phyloP scores from a whole-genome alignment of 2,888 invertebrate genomes.

The Ectemnius lituratus region DNA sequence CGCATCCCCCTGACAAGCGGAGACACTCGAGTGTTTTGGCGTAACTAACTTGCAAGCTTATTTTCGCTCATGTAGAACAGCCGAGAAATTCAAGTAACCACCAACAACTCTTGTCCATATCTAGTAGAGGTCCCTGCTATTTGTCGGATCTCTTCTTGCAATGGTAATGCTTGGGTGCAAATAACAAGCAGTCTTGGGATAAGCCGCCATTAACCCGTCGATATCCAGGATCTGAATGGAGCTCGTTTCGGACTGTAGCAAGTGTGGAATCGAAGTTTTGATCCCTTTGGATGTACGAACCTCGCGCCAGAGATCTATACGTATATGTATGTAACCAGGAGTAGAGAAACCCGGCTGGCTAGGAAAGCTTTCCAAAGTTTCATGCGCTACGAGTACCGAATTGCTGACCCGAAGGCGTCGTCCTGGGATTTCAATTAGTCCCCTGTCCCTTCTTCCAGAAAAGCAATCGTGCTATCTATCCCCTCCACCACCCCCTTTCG shows the following conservation, averaged over 20 bases:
- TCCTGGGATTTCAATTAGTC: constrained; percentile 73
- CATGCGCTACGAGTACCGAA: constrained; percentile 60
- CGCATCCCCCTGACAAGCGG: background rate
- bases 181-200: constrained; percentile 32
- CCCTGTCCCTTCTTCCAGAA: constrained; percentile 62
- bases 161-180: background rate
- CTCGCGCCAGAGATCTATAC: constrained; percentile 37
- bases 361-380: constrained; percentile 55
- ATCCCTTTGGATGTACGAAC: constrained; percentile 45
- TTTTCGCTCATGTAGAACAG: background rate
- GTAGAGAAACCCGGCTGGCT: background rate
- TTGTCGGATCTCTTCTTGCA: background rate
- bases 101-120: too few species aligned
- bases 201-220: constrained; percentile 48
- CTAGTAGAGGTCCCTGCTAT: too few species aligned
- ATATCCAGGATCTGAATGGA: constrained; percentile 47
- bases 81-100: background rate
- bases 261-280: constrained; percentile 51
- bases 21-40: constrained; percentile 2
- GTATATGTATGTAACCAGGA: constrained; percentile 15
- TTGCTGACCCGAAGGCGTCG: constrained; percentile 70
- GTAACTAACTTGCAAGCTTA: background rate
- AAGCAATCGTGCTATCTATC: constrained; percentile 56
- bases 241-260: constrained; percentile 42
- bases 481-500: constrained; percentile 45